Evolutionary conservation across 2,113 vertebrate species (phyloP).

Genomic region (Tachysurus vachellii): DNA sequence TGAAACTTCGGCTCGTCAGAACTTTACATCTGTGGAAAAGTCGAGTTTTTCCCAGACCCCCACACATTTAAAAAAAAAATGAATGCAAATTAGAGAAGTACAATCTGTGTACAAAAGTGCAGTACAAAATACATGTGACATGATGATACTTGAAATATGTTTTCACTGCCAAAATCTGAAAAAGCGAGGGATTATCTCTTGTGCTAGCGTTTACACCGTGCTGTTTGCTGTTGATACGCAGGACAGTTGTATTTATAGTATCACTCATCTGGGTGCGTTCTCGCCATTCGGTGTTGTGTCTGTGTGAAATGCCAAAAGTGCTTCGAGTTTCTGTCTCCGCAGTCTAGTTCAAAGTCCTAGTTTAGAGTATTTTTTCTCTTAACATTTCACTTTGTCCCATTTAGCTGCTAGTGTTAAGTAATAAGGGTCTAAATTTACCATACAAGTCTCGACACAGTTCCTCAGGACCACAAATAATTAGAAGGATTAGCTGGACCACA

Average conservation of each 20-base stretch:
- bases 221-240: neutral
- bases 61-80: neutral
- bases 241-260: neutral
- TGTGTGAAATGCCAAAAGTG: slow-evolving; percentile 46
- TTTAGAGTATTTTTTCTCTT: neutral
- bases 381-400: neutral
- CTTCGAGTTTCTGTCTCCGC: slow-evolving; percentile 22
- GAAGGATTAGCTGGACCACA: neutral
- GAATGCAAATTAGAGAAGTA: neutral
- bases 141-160: neutral
- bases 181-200: neutral
- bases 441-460: neutral
- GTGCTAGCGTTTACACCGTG: slow-evolving; percentile 8
- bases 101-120: neutral
- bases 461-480: slow-evolving; percentile 8
- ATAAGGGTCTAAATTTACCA: neutral
- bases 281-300: slow-evolving; percentile 23
- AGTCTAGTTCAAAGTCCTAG: neutral
- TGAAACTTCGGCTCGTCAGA: neutral
- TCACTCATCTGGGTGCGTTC: neutral
- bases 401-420: neutral
- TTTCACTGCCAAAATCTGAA: slow-evolving; percentile 21
- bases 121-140: neutral
- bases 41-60: neutral
- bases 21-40: neutral